phyloP scores from a whole-genome alignment of 1,140 invertebrate genomes.

The Dendroctonus ponderosae region DNA sequence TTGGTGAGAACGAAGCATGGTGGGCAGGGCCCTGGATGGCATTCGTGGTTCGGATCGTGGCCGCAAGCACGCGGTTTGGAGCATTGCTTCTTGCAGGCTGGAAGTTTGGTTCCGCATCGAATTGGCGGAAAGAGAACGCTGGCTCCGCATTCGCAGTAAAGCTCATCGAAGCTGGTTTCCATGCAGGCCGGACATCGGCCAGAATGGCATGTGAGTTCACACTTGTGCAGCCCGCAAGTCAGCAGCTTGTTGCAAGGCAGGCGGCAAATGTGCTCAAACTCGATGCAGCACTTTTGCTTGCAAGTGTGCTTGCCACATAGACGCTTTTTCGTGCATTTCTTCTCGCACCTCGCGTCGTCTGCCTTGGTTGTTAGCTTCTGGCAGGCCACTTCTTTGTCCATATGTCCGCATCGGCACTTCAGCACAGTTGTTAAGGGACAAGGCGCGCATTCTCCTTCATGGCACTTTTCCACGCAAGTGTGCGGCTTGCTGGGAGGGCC shows the following conservation, averaged over 20 bases:
- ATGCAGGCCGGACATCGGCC: constrained; percentile 84
- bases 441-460: constrained; percentile 76
- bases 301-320: constrained; percentile 89
- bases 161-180: constrained; percentile 79
- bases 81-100: constrained; percentile 77
- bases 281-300: constrained; percentile 81
- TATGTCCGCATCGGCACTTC: constrained; percentile 88
- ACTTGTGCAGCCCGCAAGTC: constrained; percentile 83
- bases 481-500: constrained; percentile 72
- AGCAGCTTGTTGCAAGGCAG: constrained; percentile 77
- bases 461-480: constrained; percentile 69
- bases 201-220: constrained; percentile 84
- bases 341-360: constrained; percentile 78
- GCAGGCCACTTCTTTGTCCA: constrained; percentile 80
- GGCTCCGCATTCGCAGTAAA: constrained; percentile 87
- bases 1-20: constrained; percentile 80
- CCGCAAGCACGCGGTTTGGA: constrained; percentile 73
- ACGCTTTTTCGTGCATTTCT: constrained; percentile 84
- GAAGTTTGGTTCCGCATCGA: constrained; percentile 83
- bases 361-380: constrained; percentile 65
- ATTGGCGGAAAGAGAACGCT: constrained; percentile 86
- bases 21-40: constrained; percentile 82
- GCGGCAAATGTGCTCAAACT: constrained; percentile 81
- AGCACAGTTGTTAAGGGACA: constrained; percentile 77
- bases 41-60: constrained; percentile 77